phyloP scores from a whole-genome alignment of 1,140 invertebrate species.

The Caenorhabditis remanei region DNA sequence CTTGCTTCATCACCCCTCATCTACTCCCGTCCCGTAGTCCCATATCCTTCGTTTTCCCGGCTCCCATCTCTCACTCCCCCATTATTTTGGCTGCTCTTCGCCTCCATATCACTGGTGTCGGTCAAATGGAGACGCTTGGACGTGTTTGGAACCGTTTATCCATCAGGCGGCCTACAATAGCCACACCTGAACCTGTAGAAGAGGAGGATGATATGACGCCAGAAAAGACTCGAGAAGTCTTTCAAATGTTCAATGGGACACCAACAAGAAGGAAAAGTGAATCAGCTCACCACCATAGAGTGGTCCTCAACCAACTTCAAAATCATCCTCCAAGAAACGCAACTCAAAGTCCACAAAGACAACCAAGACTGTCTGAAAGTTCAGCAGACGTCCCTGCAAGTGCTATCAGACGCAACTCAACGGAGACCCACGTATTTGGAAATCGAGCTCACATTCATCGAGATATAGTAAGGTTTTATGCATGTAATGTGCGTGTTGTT shows the following conservation, averaged over 20 bases:
- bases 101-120: not conserved
- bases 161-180: slow-evolving; percentile 29
- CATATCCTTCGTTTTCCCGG: not conserved
- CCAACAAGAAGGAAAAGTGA: slow-evolving; percentile 36
- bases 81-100: slow-evolving; percentile 42
- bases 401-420: not conserved
- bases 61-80: not conserved
- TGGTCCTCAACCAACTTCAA: slow-evolving; percentile 7
- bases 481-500: slow-evolving; percentile 25
- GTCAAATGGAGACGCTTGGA: slow-evolving; percentile 54
- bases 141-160: slow-evolving; percentile 59
- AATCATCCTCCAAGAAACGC: slow-evolving; percentile 11
- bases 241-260: slow-evolving; percentile 59
- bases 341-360: slow-evolving; percentile 26
- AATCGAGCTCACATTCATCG: slow-evolving; percentile 34
- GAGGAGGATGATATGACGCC: slow-evolving; percentile 56
- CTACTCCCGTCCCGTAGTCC: slow-evolving; percentile 3
- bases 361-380: slow-evolving; percentile 35
- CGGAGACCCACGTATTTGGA: not conserved
- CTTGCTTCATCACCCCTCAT: not conserved
- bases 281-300: not conserved
- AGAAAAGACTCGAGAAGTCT: slow-evolving; percentile 58
- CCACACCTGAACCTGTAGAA: slow-evolving; percentile 21
- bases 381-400: not conserved
- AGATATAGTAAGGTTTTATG: slow-evolving; percentile 49